These are phyloP conservation scores for Sicus ferrugineus DNA, from an alignment of 2,888 invertebrate genomes.

Conservation along the genomic window DNA sequence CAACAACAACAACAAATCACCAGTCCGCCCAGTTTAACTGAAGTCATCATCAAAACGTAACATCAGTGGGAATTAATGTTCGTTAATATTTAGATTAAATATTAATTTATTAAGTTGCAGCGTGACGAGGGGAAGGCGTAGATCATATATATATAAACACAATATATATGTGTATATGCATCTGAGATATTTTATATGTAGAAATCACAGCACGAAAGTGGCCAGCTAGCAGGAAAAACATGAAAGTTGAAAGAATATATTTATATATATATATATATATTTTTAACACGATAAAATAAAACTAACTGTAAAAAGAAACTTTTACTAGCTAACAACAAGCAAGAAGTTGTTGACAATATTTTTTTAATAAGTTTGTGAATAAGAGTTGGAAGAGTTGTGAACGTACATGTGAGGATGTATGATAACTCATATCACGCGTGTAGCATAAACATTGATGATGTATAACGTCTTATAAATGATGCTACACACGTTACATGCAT, in stretches of 20 bases:
- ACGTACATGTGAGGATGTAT: no score
- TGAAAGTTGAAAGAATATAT: slow-evolving; percentile 33
- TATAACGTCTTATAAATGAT: no score
- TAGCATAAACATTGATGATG: no score
- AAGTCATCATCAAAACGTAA: slow-evolving; percentile 64
- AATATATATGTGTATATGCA: slow-evolving; percentile 27
- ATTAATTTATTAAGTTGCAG: no score
- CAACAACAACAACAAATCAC: slow-evolving; percentile 48
- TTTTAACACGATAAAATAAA: neutral
- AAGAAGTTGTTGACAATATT: neutral
- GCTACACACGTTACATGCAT: no score
- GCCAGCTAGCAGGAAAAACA: slow-evolving; percentile 17
- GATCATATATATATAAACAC: slow-evolving; percentile 37
- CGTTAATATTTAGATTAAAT: slow-evolving; percentile 64
- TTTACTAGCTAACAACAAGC: neutral
- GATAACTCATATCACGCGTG: no score
- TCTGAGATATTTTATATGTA: slow-evolving; percentile 14
- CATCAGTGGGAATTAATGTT: slow-evolving; percentile 66
- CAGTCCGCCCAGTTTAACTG: slow-evolving; percentile 65
- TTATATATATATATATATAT: slow-evolving; percentile 33
- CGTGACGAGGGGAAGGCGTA: no score
- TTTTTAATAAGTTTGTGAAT: no score
- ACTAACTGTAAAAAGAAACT: neutral
- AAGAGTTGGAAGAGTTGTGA: no score
- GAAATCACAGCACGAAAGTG: neutral